phyloP scores from a whole-genome alignment of 2,888 invertebrate species.

The Hofmannophila pseudospretella region DNA sequence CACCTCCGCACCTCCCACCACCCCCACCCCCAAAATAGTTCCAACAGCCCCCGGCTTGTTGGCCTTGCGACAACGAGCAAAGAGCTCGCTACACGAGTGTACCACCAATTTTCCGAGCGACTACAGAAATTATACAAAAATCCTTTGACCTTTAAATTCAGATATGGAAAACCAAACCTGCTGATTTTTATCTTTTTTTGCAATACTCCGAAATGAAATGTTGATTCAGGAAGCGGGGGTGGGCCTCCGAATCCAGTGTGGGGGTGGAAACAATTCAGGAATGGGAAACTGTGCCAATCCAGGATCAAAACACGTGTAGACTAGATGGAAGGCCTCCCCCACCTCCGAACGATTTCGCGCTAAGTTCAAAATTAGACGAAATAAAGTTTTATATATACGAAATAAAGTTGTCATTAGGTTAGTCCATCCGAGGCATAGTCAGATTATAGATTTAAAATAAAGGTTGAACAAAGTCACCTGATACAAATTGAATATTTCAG shows the following conservation, averaged over 20 bases:
- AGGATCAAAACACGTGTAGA: slow-evolving; percentile 39
- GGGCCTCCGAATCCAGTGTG: slow-evolving; percentile 11
- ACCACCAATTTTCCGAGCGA: slow-evolving; percentile 12
- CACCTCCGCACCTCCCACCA: slow-evolving; percentile 14
- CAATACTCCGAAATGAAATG: slow-evolving; percentile 35
- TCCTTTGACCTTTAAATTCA: slow-evolving; percentile 27
- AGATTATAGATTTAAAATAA: too few relatives aligned
- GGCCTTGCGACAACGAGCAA: slow-evolving; percentile 35
- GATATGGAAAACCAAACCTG: slow-evolving; percentile 16
- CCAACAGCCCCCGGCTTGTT: slow-evolving; percentile 28
- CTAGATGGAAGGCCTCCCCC: slow-evolving; percentile 26
- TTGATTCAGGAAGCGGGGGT: slow-evolving; percentile 25
- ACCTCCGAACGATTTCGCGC: slow-evolving; percentile 1
- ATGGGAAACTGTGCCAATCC: slow-evolving; percentile 30
- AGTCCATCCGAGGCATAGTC: slow-evolving; percentile 6
- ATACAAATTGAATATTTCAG: slow-evolving; percentile 7
- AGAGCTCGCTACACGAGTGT: slow-evolving; percentile 22
- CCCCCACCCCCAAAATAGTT: slow-evolving; percentile 16
- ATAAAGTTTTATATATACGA: slow-evolving; percentile 7
- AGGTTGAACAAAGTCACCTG: too few relatives aligned
- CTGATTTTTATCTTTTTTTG: slow-evolving; percentile 25
- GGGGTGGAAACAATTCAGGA: slow-evolving; percentile 17
- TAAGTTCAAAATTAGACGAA: slow-evolving; percentile 11
- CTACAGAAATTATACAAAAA: slow-evolving; percentile 11
- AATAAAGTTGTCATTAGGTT: slow-evolving; percentile 9